Base-by-base conservation (phyloP, 2,888 invertebrate species). In the Acrobeloides nanus region DNA sequence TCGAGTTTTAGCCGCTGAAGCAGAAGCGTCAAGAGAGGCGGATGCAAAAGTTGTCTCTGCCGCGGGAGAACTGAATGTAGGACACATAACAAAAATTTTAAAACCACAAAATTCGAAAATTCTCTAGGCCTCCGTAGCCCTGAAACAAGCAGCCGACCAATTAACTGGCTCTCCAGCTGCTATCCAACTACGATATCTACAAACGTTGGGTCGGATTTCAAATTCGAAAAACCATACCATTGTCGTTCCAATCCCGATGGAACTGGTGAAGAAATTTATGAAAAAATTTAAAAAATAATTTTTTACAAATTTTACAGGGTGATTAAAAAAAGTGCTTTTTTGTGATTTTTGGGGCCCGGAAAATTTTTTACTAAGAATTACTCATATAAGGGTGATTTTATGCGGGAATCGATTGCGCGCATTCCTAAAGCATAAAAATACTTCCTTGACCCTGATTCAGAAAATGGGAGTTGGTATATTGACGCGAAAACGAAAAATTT, bases 251-350 rank as follows among this genome's bases (percentile, higher is more conserved):
- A 68, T 70, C 57, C 70, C 70, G 6, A 65, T 69, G 34, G 69
- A 69, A 40, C 43, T 70, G 20, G 67, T 84, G 24, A 71, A 33
- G 27, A 37, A 41, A 20, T 59, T 56, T 26, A 49, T 48, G 49
- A 35, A 8, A 8, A 42, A n/a, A n/a, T n/a, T n/a, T n/a, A n/a
- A n/a, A n/a, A n/a, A n/a, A n/a, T n/a, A n/a, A n/a, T n/a, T n/a
- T n/a, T n/a, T n/a, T n/a, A n/a, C n/a, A n/a, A n/a, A n/a, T n/a
- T n/a, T n/a, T n/a, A n/a, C n/a, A n/a, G n/a, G n/a, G n/a, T n/a
- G n/a, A n/a, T n/a, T n/a, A n/a, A n/a, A n/a, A n/a, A n/a, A n/a
- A n/a, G n/a, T n/a, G n/a, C n/a, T n/a, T n/a, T n/a, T n/a, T n/a
- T n/a, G n/a, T n/a, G n/a, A n/a, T n/a, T n/a, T n/a, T n/a, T n/a